These are phyloP conservation scores for Florisuga fusca DNA, from an alignment of 2,797 vertebrate species.

Conservation along the genomic window DNA sequence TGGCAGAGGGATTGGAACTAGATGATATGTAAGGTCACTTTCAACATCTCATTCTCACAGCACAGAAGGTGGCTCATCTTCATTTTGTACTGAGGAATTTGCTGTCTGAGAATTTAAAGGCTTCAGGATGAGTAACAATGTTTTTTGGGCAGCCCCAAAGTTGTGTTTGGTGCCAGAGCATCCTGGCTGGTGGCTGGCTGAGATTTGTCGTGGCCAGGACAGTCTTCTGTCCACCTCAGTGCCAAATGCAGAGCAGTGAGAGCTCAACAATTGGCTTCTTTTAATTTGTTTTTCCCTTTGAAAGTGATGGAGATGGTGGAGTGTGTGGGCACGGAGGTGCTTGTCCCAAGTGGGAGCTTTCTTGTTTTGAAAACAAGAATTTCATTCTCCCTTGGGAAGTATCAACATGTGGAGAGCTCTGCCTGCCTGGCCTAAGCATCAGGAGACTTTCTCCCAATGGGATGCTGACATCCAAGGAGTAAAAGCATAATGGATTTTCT, in stretches of 20 bases:
- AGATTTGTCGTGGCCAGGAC: neutral
- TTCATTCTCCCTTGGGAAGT: neutral
- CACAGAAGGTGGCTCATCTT: neutral
- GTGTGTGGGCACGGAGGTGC: neutral
- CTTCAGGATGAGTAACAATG: neutral
- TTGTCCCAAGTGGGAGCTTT: neutral
- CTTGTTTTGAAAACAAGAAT: neutral
- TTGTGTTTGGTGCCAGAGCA: neutral
- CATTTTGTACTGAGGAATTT: neutral
- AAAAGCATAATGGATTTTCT: neutral
- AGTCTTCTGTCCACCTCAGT: neutral
- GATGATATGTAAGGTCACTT: no score
- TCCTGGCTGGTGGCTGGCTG: neutral
- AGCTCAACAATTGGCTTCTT: neutral
- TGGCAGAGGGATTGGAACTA: no score
- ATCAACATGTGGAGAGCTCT: fast-evolving
- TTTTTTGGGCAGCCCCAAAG: neutral
- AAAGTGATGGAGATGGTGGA: neutral
- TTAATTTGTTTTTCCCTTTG: neutral
- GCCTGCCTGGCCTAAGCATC: neutral
- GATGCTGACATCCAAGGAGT: neutral
- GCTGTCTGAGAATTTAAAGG: neutral
- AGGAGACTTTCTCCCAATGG: neutral
- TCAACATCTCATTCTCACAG: neutral
- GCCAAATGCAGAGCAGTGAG: neutral